Percentiles rank a stretch among this genome's conserved stretches.
Conservation (phyloP, 2,888 invertebrate genomes). For the Rhamphomyia laevipes region DNA sequence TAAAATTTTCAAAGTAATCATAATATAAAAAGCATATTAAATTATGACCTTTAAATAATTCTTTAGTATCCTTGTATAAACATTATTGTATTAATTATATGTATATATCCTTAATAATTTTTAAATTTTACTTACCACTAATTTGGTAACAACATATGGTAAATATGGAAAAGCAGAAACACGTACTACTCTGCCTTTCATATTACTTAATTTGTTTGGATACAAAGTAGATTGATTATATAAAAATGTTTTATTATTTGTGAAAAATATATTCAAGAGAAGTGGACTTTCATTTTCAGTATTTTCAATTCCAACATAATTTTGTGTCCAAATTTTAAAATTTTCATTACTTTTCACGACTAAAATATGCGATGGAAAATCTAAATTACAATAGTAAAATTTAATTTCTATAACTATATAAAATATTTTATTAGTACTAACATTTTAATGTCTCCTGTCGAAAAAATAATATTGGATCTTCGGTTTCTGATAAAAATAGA, state of each 20-base stretch:
- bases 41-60: too few species aligned
- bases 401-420: neutral
- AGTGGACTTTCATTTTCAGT: slow-evolving; percentile 27
- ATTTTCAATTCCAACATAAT: slow-evolving; percentile 29
- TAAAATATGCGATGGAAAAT: neutral
- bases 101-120: too few species aligned
- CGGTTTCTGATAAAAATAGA: slow-evolving; percentile 29
- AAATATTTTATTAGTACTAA: slow-evolving; percentile 22
- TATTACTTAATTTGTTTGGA: slow-evolving; percentile 33
- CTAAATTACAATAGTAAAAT: neutral
- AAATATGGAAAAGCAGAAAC: slow-evolving; percentile 33
- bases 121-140: slow-evolving; percentile 30
- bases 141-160: slow-evolving; percentile 33
- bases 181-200: slow-evolving; percentile 27
- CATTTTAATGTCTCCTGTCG: slow-evolving; percentile 27
- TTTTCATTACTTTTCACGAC: slow-evolving; percentile 23
- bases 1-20: too few species aligned
- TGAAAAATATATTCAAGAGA: slow-evolving; percentile 28
- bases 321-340: slow-evolving; percentile 36
- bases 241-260: slow-evolving; percentile 26
- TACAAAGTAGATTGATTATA: slow-evolving; percentile 18
- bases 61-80: too few species aligned
- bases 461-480: slow-evolving; percentile 25
- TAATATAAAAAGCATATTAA: too few species aligned
- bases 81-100: too few species aligned